phyloP scores from a whole-genome alignment of 2,888 invertebrate species.

The Electrophaes corylata region DNA sequence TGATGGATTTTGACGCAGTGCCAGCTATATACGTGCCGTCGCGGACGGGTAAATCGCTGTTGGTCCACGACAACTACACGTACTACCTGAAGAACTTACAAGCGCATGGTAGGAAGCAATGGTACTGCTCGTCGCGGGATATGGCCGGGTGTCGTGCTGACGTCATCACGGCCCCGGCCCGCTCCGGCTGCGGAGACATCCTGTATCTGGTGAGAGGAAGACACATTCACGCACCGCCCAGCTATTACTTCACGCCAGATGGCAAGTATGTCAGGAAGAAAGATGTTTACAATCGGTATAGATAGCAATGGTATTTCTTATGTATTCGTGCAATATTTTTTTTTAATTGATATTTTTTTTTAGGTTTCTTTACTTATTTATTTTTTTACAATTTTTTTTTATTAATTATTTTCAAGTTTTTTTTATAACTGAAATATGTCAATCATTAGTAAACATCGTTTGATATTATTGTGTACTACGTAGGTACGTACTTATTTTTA shows the following conservation, averaged over 20 bases:
- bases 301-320: too few relatives aligned
- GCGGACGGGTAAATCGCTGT: constrained; percentile 77
- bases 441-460: not conserved
- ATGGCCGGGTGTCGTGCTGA: constrained; percentile 80
- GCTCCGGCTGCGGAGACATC: constrained; percentile 64
- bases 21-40: constrained; percentile 81
- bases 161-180: constrained; percentile 75
- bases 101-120: constrained; percentile 78
- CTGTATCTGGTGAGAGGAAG: constrained; percentile 75
- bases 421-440: not conserved
- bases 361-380: constrained; percentile 24
- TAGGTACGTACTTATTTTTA: too few relatives aligned
- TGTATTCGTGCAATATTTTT: not conserved
- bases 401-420: not conserved
- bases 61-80: constrained; percentile 77
- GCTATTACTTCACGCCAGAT: constrained; percentile 77
- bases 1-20: constrained; percentile 50
- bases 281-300: constrained; percentile 76
- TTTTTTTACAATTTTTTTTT: not conserved
- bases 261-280: constrained; percentile 79
- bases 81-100: constrained; percentile 80
- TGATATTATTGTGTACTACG: too few relatives aligned
- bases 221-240: constrained; percentile 77
- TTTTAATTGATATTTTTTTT: constrained; percentile 10
- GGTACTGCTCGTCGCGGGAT: constrained; percentile 79